Evolutionary conservation across 2,113 vertebrate species (phyloP).

Genomic region (Otolemur garnettii): DNA sequence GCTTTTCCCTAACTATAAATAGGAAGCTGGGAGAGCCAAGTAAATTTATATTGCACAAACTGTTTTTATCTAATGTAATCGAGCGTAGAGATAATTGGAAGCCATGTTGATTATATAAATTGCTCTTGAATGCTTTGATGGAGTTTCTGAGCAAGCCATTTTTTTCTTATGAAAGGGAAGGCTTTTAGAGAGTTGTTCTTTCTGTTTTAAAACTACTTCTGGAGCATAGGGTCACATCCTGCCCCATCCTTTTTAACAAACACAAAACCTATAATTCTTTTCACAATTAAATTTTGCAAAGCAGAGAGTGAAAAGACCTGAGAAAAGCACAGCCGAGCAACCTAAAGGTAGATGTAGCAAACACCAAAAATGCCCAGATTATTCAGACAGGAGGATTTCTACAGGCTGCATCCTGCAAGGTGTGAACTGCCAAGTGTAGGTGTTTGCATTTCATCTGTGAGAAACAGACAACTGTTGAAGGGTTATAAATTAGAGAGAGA

Average conservation of each 20-base stretch:
- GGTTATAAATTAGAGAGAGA: neutral
- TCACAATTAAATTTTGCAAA: neutral
- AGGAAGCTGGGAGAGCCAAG: conserved; percentile 14
- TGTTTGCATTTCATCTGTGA: neutral
- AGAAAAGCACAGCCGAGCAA: neutral
- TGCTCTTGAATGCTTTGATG: neutral
- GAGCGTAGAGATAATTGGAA: conserved; percentile 43
- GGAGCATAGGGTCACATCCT: neutral
- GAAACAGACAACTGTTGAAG: neutral
- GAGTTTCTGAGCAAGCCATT: conserved; percentile 35
- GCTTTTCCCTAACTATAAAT: conserved; percentile 11
- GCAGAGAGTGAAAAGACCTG: neutral
- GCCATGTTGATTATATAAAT: conserved; percentile 48
- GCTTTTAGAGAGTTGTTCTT: neutral
- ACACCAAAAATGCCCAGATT: neutral
- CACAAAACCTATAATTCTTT: neutral
- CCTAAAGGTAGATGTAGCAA: neutral
- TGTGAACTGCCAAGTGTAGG: neutral
- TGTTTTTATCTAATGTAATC: conserved; percentile 55
- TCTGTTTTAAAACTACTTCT: neutral
- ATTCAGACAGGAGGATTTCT: neutral
- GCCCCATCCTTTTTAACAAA: neutral
- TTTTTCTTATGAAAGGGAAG: neutral
- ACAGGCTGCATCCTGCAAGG: neutral
- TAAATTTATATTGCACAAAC: conserved; percentile 43